Percentiles rank a stretch among this genome's conserved stretches.
phyloP scores from a whole-genome alignment of 2,888 invertebrate species.

The Limnephilus lunatus region DNA sequence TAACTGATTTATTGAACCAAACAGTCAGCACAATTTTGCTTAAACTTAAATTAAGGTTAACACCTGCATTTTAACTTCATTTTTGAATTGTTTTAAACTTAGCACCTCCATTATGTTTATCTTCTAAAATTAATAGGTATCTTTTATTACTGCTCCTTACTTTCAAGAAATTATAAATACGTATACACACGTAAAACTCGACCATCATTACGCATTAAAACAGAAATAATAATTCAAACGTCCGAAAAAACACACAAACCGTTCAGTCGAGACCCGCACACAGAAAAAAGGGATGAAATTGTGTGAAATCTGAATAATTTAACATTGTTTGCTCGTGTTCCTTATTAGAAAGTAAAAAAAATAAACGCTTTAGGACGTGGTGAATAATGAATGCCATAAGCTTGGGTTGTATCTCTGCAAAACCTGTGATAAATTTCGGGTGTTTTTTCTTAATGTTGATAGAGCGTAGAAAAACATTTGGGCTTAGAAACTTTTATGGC shows the following conservation, averaged over 20 bases:
- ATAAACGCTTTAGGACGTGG: not conserved
- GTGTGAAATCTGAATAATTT: not conserved
- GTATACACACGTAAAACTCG: too few species aligned
- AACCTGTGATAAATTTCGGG: not conserved
- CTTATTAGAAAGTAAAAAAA: not conserved
- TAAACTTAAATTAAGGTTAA: too few species aligned
- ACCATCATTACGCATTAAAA: not conserved
- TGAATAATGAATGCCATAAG: conserved; percentile 11
- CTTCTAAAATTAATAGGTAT: not conserved
- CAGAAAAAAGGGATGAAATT: not conserved
- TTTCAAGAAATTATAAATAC: not conserved
- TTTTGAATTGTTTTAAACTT: too few species aligned
- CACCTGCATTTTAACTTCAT: too few species aligned
- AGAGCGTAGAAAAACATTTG: conserved; percentile 8
- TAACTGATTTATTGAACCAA: too few species aligned
- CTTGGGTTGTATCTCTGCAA: not conserved
- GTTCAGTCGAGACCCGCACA: not conserved
- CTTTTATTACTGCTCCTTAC: not conserved
- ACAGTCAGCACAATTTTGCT: too few species aligned
- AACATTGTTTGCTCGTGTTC: not conserved
- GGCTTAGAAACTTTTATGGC: conserved; percentile 10
- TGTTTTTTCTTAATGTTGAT: conserved; percentile 21
- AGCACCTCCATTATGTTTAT: too few species aligned
- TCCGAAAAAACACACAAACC: not conserved
- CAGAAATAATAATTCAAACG: not conserved